Evolutionary conservation across 2,888 invertebrate genomes (phyloP).

Genomic region (Philereme vetulata): DNA sequence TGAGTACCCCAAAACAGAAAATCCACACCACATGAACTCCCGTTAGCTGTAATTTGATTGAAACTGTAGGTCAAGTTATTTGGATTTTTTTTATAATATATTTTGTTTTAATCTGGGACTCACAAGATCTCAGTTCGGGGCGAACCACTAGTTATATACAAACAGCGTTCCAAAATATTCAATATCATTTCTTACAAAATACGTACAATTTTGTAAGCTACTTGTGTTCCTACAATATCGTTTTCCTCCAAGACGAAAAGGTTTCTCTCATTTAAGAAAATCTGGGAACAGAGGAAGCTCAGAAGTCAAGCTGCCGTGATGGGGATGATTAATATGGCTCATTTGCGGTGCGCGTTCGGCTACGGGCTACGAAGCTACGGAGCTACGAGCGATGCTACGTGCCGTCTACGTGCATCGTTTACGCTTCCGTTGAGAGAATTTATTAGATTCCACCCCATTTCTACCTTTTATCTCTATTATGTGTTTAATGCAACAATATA

Average conservation of each 20-base stretch:
- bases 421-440: slow-evolving; percentile 78
- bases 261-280: slow-evolving; percentile 64
- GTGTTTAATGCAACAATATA: slow-evolving; percentile 69
- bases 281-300: slow-evolving; percentile 72
- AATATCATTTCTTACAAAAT: slow-evolving; percentile 8
- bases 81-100: no score
- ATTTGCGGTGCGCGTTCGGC: slow-evolving; percentile 72
- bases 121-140: no score
- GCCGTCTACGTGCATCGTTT: slow-evolving; percentile 79
- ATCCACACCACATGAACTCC: no score
- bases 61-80: no score
- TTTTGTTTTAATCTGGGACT: no score
- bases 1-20: no score
- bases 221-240: slow-evolving; percentile 42
- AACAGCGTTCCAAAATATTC: not conserved
- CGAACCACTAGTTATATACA: no score
- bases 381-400: slow-evolving; percentile 69
- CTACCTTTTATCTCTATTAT: slow-evolving; percentile 78
- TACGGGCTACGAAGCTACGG: slow-evolving; percentile 47
- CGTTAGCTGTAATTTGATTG: no score
- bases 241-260: slow-evolving; percentile 37
- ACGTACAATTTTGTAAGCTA: slow-evolving; percentile 34
- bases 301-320: slow-evolving; percentile 77
- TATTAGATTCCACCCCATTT: slow-evolving; percentile 79
- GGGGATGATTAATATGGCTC: slow-evolving; percentile 81